Conservation (phyloP, 2,888 invertebrate species). For the Eugnorisma glareosa region DNA sequence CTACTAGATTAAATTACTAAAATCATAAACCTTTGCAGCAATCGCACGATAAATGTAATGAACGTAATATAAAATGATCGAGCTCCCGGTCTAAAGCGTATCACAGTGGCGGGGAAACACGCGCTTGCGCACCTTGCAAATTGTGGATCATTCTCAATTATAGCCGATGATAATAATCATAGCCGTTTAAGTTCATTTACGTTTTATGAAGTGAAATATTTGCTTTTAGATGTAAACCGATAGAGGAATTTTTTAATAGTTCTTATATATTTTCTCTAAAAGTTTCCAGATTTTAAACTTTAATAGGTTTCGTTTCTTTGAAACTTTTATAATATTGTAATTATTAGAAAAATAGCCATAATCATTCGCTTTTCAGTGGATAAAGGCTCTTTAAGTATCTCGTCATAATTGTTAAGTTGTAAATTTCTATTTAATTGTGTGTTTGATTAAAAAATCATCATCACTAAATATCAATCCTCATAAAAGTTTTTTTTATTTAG, state of each 20-base stretch:
- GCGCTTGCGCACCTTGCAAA: slow-evolving; percentile 73
- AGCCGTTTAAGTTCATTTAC: slow-evolving; percentile 27
- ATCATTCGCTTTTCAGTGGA: background rate
- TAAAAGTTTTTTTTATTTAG: slow-evolving; percentile 11
- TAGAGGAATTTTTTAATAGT: background rate
- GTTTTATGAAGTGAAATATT: slow-evolving; percentile 5
- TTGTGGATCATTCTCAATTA: slow-evolving; percentile 73
- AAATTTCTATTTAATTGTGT: background rate
- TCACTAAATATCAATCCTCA: slow-evolving; percentile 8
- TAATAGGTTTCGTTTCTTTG: background rate
- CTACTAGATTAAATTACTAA: slow-evolving; percentile 7
- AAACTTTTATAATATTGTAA: background rate
- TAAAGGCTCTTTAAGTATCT: background rate
- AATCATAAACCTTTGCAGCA: slow-evolving; percentile 44
- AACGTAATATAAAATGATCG: slow-evolving; percentile 41
- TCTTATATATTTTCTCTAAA: background rate
- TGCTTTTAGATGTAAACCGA: background rate
- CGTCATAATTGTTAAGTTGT: no score
- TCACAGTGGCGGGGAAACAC: slow-evolving; percentile 75
- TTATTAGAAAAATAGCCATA: background rate
- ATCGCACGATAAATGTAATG: slow-evolving; percentile 33
- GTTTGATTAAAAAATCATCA: slow-evolving; percentile 11
- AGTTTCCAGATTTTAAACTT: background rate
- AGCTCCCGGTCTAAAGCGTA: slow-evolving; percentile 80
- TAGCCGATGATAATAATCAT: slow-evolving; percentile 57